Base-by-base conservation (phyloP, 2,888 invertebrate species). In the Nemapogon koenigi region DNA sequence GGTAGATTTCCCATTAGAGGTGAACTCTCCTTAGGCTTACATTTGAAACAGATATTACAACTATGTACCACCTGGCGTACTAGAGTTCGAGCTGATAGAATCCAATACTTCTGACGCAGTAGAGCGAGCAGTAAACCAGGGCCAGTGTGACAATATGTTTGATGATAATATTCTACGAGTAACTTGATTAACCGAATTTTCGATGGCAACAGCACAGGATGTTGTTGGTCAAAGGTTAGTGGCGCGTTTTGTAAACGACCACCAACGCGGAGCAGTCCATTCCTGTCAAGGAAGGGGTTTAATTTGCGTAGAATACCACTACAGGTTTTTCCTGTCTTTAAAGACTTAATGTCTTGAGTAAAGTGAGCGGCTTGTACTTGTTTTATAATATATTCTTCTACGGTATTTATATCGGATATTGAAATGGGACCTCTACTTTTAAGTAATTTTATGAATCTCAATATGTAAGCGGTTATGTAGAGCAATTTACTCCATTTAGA, bases 1-100 rank as follows among this genome's bases (percentile, higher is more conserved):
- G 40, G 43, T 2, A 40, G 18, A 19, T 36, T 29, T 7, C 30
- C 38, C 43, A 40, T 38, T 3, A 22, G 15, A 3, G 40, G 40
- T 14, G 13, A 28, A 2, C 27, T 28, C 4, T 17, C n/a, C 8
- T n/a, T 18, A 4, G 41, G 41, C 2, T 39, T 38, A 4, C 18
- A 8, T 14, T 13, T 35, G 17, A 39, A 38, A 18, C 43, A 39
- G 3, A 30, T n/a, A 13, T 39, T 33, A 37, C 40, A 43, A 8
- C n/a, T 28, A 19, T 38, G 38, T n/a, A 40, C 19, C 6, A 26
- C 8, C 30, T 40, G 10, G 6, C 35, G 25, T 8, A 42, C 11
- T 7, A 40, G 10, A 16, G 32, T 37, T 16, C 37, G 2, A 13
- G 16, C 37, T 2, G 33, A 10, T 2, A 37, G 16, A 7, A 41